Conservation (phyloP, 2,797 vertebrate genomes). For the Moxostoma hubbsi region DNA sequence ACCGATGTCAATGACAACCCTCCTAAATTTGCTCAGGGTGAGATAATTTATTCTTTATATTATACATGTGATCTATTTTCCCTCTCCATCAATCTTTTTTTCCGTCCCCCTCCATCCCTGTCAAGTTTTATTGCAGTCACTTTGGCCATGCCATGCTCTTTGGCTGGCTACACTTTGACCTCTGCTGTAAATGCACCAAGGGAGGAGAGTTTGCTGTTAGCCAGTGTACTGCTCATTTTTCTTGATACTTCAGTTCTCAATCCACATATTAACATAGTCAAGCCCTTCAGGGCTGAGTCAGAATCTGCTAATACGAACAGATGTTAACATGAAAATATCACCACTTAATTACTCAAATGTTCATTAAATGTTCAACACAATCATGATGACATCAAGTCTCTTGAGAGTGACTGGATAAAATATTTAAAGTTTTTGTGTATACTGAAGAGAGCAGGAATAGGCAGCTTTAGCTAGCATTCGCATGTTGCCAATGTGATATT, state of each 20-base stretch:
- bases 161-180: slow-evolving; percentile 32
- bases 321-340: slow-evolving; percentile 49
- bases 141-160: slow-evolving; percentile 19
- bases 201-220: slow-evolving; percentile 39
- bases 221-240: slow-evolving; percentile 29
- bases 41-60: slow-evolving; percentile 65
- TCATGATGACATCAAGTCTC: slow-evolving; percentile 38
- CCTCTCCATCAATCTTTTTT: slow-evolving; percentile 15
- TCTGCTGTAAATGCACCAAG: slow-evolving; percentile 7
- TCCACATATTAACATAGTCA: slow-evolving; percentile 46
- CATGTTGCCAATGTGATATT: slow-evolving; percentile 26
- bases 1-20: slow-evolving; percentile 99
- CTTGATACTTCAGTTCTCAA: slow-evolving; percentile 25
- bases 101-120: slow-evolving; percentile 5
- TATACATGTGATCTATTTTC: neutral
- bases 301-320: slow-evolving; percentile 33
- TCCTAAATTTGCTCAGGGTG: slow-evolving; percentile 97
- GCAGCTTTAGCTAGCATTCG: slow-evolving; percentile 4
- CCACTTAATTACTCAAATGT: slow-evolving; percentile 54
- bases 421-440: slow-evolving; percentile 46
- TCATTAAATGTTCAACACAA: slow-evolving; percentile 28
- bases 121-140: slow-evolving; percentile 22
- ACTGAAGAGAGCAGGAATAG: slow-evolving; percentile 4
- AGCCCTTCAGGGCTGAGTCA: slow-evolving; percentile 34
- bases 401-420: slow-evolving; percentile 44